phyloP scores from a whole-genome alignment of 2,113 vertebrate species.

The Megatriorchis doriae region DNA sequence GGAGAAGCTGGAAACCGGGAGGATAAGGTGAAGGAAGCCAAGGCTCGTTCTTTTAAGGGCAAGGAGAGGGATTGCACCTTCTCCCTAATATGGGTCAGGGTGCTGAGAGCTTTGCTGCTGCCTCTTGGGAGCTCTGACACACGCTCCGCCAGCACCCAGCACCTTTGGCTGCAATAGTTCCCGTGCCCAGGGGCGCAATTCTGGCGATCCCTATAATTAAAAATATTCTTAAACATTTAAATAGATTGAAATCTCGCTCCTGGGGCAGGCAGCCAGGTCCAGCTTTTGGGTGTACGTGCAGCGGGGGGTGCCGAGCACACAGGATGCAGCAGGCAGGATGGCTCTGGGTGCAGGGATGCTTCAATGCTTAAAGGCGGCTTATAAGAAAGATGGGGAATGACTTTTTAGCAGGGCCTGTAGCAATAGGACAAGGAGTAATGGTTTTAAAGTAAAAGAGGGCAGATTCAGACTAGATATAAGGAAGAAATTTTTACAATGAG shows the following conservation, averaged over 20 bases:
- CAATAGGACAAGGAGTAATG: rapidly evolving
- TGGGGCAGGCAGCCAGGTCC: neutral
- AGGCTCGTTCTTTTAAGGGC: neutral
- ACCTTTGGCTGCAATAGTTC: neutral
- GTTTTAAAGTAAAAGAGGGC: neutral
- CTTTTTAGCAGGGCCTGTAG: neutral
- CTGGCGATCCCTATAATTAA: neutral
- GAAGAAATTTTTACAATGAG: neutral
- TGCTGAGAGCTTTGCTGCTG: neutral
- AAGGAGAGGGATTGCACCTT: neutral
- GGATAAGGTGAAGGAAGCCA: neutral
- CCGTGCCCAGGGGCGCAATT: neutral
- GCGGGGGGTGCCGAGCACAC: neutral
- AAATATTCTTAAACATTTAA: neutral
- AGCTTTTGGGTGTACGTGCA: neutral
- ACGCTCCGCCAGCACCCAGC: neutral
- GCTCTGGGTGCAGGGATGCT: neutral
- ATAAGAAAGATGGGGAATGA: neutral
- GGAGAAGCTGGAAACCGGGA: neutral
- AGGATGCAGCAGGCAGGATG: neutral
- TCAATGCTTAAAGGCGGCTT: rapidly evolving
- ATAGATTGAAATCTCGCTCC: neutral
- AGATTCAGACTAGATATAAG: neutral
- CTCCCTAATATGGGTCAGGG: rapidly evolving
- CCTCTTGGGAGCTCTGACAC: neutral